Evolutionary conservation across 2,888 invertebrate species (phyloP), one percentile per base, ranked within the genome.

Genomic region (Campoplex capitator): DNA sequence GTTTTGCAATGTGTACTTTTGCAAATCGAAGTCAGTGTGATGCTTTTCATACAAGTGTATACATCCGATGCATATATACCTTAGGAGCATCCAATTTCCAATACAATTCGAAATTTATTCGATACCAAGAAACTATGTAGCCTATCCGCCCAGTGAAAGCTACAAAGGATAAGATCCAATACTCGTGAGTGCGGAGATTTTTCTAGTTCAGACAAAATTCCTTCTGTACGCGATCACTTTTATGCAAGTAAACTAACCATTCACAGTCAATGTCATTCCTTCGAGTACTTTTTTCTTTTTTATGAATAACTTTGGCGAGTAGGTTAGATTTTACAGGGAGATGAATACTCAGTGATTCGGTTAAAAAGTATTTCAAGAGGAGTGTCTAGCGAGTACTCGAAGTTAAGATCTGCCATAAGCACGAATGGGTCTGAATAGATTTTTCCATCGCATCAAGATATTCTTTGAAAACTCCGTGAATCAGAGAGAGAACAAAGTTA

Each of bases 81-180:
- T 81, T 71, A 73, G 45, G 85, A 54, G 48, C 81, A 85, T 71
- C 76, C 76, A 62, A 85, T 85, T 81, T 85, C 76, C 71, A 71
- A 81, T 81, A 77, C 71, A 65, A 85, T 81, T 48, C 56, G 32
- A 81, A 85, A 85, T 85, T 85, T 85, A 85, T 85, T 68, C 71
- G 76, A 71, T 51, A 54, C 18, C 9, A 32, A 62, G 45, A 74
- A 81, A 74, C 45, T 71, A n/a, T 79, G 70, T 58, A 48, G 51
- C 45, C 51, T 45, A 70, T 79, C 68, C 23, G 18, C 62, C 62
- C 45, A 51, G 48, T 8, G 65, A 78, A 67, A 45, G 73, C 56
- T 68, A 11, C 16, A 42, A 23, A 56, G 73, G 45, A 84, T 38
- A 70, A 74, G 13, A 62, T 84, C 75, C 79, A 56, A 84, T 85